These are phyloP conservation scores for Vandiemenella viatica DNA, from an alignment of 2,888 invertebrate genomes.

Conservation along the genomic window DNA sequence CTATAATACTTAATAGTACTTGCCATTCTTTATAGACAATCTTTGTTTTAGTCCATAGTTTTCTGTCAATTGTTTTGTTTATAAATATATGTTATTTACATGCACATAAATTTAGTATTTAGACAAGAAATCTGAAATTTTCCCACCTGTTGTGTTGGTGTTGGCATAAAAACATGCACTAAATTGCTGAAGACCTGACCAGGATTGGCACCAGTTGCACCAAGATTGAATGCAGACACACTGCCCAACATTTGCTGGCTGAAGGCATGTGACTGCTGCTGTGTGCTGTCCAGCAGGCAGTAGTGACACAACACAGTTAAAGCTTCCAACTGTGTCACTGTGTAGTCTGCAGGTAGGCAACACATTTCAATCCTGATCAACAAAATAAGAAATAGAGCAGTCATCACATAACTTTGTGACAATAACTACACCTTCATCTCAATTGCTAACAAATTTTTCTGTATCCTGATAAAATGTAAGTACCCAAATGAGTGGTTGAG, in stretches of 20 bases:
- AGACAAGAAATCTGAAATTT: too few species aligned
- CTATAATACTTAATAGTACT: too few species aligned
- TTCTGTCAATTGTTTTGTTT: too few species aligned
- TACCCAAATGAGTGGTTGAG: too few species aligned
- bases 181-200: constrained; percentile 66
- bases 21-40: too few species aligned
- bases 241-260: constrained; percentile 36
- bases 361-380: neutral
- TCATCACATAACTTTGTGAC: too few species aligned
- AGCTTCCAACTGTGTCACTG: constrained; percentile 60
- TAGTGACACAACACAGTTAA: constrained; percentile 66
- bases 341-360: constrained; percentile 55
- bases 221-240: constrained; percentile 32
- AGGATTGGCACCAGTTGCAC: constrained; percentile 34
- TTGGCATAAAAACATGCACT: constrained; percentile 63
- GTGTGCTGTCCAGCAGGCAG: constrained; percentile 54
- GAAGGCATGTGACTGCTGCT: constrained; percentile 39
- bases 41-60: too few species aligned
- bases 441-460: too few species aligned
- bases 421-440: too few species aligned
- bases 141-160: constrained; percentile 32
- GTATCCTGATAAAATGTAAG: too few species aligned
- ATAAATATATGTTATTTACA: too few species aligned
- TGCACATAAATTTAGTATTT: too few species aligned
- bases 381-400: neutral